Base-by-base conservation (phyloP, 2,888 invertebrate genomes). In the Mactromeris polynyma region DNA sequence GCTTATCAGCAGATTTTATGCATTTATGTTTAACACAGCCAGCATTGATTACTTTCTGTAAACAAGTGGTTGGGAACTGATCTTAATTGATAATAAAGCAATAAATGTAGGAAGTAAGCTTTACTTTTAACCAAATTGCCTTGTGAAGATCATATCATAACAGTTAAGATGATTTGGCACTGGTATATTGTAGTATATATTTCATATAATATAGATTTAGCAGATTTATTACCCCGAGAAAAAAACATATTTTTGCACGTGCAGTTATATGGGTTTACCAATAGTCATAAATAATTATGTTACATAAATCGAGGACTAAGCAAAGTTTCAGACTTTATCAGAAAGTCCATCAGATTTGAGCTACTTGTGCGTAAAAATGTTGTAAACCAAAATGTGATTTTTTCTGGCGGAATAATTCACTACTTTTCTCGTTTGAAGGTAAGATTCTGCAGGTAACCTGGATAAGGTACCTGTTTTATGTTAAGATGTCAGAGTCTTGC, bases 281-380 rank as follows among this genome's bases (percentile, higher is more conserved):
- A 26, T 46, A 9, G 46, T 46, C 6, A 46, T 46, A 46, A 46
- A 46, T 64, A 64, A 64, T 26, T 64, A 64, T 64, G 26, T 64
- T n/a, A 64, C 26, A 64, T 64, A 64, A 64, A 26, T 64, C 26
- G 26, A 64, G 26, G 11, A 64, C 9, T n/a, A 64, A 64, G 26
- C n/a, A 64, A 46, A 46, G 46, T 64, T 64, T 9, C 58, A 64
- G 58, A 64, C 58, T 64, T 64, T 64, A 64, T 64, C 58, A 64
- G 9, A 64, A 26, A 9, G 58, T 64, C 26, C n/a, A 64, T 64
- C 26, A 64, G 58, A 64, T 64, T 64, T 26, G n/a, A 64, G 11
- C 26, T 64, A 64, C 58, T 26, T 64, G 58, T n/a, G 58, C 58
- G 7, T 64, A 26, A n/a, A 64, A 64, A 64, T 26, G 11, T 26